phyloP scores from a whole-genome alignment of 2,888 invertebrate genomes.

The Brenthis ino region DNA sequence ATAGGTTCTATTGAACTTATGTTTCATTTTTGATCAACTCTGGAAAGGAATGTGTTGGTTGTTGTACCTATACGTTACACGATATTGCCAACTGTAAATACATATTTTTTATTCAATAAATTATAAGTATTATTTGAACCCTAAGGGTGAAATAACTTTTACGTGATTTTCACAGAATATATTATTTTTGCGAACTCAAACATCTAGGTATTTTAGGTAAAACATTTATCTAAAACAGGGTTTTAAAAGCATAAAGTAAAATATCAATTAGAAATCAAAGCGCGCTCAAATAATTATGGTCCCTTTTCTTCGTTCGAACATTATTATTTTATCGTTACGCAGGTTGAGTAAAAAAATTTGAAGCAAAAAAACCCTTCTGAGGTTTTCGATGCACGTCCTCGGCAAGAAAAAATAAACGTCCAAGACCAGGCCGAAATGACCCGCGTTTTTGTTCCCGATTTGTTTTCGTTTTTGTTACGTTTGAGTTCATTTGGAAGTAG shows the following conservation, averaged over 20 bases:
- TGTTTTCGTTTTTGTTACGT: conserved; percentile 81
- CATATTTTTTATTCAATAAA: no score
- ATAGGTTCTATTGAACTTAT: neutral
- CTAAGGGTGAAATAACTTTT: no score
- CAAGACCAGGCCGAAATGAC: conserved; percentile 79
- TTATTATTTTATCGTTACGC: conserved; percentile 77
- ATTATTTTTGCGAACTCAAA: no score
- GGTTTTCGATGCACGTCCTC: conserved; percentile 81
- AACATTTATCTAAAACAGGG: conserved; percentile 45
- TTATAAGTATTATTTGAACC: no score
- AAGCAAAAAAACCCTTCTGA: conserved; percentile 64
- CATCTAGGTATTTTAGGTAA: neutral
- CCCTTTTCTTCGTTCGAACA: conserved; percentile 60
- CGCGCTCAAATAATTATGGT: conserved; percentile 66
- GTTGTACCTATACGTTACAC: no score
- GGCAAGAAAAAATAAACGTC: conserved; percentile 79
- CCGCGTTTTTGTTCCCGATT: conserved; percentile 80
- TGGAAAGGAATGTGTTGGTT: no score
- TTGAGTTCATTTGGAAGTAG: conserved; percentile 82
- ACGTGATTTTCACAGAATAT: no score
- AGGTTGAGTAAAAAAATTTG: conserved; percentile 69
- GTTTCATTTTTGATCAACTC: no score
- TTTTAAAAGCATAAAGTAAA: conserved; percentile 58
- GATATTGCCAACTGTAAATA: no score
- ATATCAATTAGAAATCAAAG: conserved; percentile 75